Percentiles rank a stretch among this genome's conserved stretches.
Conservation (phyloP, 30 jellyfish, hydroid and myxozoan species). For the Aurelia aurita region DNA sequence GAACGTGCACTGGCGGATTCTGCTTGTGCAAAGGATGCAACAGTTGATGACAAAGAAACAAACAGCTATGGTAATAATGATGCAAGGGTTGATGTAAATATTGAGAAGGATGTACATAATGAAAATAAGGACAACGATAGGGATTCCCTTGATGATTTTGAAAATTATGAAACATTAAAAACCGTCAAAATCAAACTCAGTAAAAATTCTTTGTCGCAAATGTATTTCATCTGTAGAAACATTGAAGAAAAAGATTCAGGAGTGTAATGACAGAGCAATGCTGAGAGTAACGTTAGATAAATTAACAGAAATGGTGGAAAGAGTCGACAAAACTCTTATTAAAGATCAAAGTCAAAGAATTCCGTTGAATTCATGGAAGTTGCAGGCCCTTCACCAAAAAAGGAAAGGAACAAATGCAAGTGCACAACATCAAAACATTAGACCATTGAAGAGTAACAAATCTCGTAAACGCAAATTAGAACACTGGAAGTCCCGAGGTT, state of each 20-base stretch:
- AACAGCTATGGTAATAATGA: neutral
- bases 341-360: slow-evolving; percentile 19
- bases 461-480: too few relatives aligned
- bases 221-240: slow-evolving; percentile 31
- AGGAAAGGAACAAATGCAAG: slow-evolving; percentile 7
- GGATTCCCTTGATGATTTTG: slow-evolving; percentile 24
- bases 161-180: slow-evolving; percentile 21
- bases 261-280: slow-evolving; percentile 13
- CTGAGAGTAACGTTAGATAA: slow-evolving; percentile 14
- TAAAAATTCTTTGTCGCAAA: slow-evolving; percentile 20
- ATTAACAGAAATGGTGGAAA: slow-evolving; percentile 25
- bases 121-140: slow-evolving; percentile 21
- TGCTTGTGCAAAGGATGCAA: slow-evolving; percentile 27
- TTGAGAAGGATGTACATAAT: slow-evolving; percentile 8
- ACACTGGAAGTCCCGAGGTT: too few relatives aligned
- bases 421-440: neutral
- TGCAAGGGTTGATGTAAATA: slow-evolving; percentile 22
- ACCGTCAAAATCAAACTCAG: slow-evolving; percentile 12
- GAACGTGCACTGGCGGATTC: slow-evolving; percentile 32
- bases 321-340: slow-evolving; percentile 20
- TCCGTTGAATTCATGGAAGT: slow-evolving; percentile 28
- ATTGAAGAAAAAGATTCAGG: slow-evolving; percentile 21
- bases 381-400: slow-evolving; percentile 22
- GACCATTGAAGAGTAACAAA: slow-evolving; percentile 7
- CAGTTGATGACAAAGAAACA: slow-evolving; percentile 1